phyloP scores from a whole-genome alignment of 2,888 invertebrate genomes.

The Philereme transversata region DNA sequence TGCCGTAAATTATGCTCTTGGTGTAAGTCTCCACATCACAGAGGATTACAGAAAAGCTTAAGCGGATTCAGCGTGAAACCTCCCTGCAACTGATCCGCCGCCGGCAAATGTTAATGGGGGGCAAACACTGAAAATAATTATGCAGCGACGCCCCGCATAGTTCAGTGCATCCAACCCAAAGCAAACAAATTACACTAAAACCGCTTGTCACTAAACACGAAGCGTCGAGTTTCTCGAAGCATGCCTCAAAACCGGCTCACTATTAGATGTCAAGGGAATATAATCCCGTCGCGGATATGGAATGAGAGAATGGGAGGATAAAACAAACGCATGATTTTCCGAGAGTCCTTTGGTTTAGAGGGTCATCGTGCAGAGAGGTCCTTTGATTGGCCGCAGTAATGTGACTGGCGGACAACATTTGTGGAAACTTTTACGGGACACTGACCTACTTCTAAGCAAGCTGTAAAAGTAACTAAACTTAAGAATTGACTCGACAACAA shows the following conservation, averaged over 20 bases:
- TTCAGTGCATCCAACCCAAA: constrained; percentile 41
- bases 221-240: constrained; percentile 32
- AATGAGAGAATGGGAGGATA: constrained; percentile 47
- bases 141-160: constrained; percentile 44
- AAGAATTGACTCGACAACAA: constrained; percentile 48
- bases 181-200: constrained; percentile 43
- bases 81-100: constrained; percentile 42
- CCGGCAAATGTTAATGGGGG: constrained; percentile 55
- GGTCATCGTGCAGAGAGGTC: constrained; percentile 58
- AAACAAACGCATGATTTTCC: constrained; percentile 62
- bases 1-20: constrained; percentile 45
- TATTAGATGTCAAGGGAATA: constrained; percentile 35
- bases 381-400: constrained; percentile 75
- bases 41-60: constrained; percentile 44
- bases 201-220: constrained; percentile 23
- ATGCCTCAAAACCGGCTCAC: constrained; percentile 36
- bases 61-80: constrained; percentile 43
- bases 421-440: constrained; percentile 80
- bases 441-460: constrained; percentile 72
- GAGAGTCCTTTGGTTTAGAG: constrained; percentile 54
- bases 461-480: constrained; percentile 61
- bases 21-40: constrained; percentile 35
- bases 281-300: constrained; percentile 37
- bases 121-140: constrained; percentile 62
- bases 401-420: constrained; percentile 64